phyloP scores from a whole-genome alignment of 2,888 invertebrate species.

The Cryptophagus acutangulus region DNA sequence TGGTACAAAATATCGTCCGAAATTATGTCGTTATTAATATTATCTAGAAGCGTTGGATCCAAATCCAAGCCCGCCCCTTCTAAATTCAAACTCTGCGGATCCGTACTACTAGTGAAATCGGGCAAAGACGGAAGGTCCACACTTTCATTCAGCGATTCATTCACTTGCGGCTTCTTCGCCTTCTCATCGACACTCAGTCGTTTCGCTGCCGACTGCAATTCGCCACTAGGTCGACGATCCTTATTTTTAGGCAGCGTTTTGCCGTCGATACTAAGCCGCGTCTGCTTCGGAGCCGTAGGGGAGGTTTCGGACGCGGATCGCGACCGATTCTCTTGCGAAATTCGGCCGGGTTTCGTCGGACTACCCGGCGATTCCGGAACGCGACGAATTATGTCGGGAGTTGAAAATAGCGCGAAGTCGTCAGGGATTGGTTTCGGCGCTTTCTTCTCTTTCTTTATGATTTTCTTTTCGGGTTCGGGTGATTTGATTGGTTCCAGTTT shows the following conservation, averaged over 20 bases:
- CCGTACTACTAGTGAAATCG: slow-evolving; percentile 16
- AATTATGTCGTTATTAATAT: slow-evolving; percentile 60
- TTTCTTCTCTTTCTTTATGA: slow-evolving; percentile 48
- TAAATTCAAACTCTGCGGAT: slow-evolving; percentile 47
- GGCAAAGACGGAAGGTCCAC: slow-evolving; percentile 5
- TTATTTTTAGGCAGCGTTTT: slow-evolving; percentile 26
- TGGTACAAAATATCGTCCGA: slow-evolving; percentile 68
- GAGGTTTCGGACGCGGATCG: slow-evolving; percentile 34
- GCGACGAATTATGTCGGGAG: slow-evolving; percentile 72
- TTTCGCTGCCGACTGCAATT: slow-evolving; percentile 22
- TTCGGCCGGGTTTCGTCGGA: slow-evolving; percentile 41
- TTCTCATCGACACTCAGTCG: slow-evolving; percentile 29
- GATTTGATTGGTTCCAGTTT: slow-evolving; percentile 42
- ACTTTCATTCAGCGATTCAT: background rate
- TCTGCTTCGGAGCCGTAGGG: slow-evolving; percentile 27
- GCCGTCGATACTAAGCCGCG: slow-evolving; percentile 34
- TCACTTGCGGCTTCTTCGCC: slow-evolving; percentile 1
- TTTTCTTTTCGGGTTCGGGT: slow-evolving; percentile 33
- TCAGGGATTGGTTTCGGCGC: slow-evolving; percentile 52
- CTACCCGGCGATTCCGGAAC: slow-evolving; percentile 44
- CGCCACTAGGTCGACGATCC: slow-evolving; percentile 15
- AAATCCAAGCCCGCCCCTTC: slow-evolving; percentile 55
- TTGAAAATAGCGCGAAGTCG: slow-evolving; percentile 69
- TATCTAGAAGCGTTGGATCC: slow-evolving; percentile 56
- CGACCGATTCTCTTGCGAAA: slow-evolving; percentile 33